These are phyloP conservation scores for Platyrinchus mystaceus DNA, from an alignment of 2,797 vertebrate genomes.

Conservation along the genomic window DNA sequence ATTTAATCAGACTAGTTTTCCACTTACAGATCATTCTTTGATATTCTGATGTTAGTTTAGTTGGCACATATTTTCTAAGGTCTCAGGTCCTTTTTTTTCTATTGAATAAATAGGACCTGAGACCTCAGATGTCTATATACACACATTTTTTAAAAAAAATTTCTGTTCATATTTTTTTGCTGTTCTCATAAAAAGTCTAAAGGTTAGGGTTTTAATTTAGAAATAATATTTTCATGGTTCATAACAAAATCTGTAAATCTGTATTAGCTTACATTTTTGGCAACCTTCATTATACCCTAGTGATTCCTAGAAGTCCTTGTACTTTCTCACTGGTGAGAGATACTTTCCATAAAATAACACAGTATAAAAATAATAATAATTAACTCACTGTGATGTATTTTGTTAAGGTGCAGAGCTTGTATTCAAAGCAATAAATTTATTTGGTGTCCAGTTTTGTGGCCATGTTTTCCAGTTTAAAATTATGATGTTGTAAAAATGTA, in stretches of 20 bases:
- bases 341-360: slow-evolving; percentile 73
- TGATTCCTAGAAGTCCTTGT: slow-evolving; percentile 73
- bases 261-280: slow-evolving; percentile 80
- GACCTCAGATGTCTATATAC: slow-evolving; percentile 30
- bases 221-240: slow-evolving; percentile 75
- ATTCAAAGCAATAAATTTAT: slow-evolving; percentile 10
- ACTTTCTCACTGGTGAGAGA: slow-evolving; percentile 73
- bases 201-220: slow-evolving; percentile 71
- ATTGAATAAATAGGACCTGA: slow-evolving; percentile 5
- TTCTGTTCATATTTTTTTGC: slow-evolving; percentile 45
- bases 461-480: slow-evolving; percentile 23
- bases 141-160: neutral
- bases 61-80: slow-evolving; percentile 29
- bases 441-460: slow-evolving; percentile 15
- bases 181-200: slow-evolving; percentile 68
- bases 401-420: slow-evolving; percentile 52
- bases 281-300: slow-evolving; percentile 72
- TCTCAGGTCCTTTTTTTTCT: slow-evolving; percentile 4
- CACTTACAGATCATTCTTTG: slow-evolving; percentile 50
- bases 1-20: slow-evolving; percentile 41
- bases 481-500: neutral
- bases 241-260: slow-evolving; percentile 77
- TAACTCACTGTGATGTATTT: slow-evolving; percentile 68
- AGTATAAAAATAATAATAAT: slow-evolving; percentile 71
- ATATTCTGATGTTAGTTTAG: slow-evolving; percentile 44